Evolutionary conservation across 2,888 invertebrate species (phyloP).

Genomic region (Dione juno): DNA sequence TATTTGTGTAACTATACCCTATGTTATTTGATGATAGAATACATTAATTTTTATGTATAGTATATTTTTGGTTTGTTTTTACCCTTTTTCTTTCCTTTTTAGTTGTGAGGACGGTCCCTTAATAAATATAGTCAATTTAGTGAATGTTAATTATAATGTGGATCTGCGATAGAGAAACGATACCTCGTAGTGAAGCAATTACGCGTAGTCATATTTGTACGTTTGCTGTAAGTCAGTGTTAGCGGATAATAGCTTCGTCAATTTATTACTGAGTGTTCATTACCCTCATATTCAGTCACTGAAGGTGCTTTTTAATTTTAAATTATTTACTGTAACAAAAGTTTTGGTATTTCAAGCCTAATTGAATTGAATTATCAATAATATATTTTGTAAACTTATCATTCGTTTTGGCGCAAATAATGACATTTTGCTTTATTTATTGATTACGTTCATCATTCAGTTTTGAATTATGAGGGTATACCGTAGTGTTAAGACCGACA

Average conservation of each 20-base stretch:
- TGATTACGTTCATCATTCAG: not conserved
- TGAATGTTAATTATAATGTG: constrained; percentile 39
- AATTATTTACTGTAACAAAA: not conserved
- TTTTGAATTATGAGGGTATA: constrained; percentile 4
- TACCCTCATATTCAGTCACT: not conserved
- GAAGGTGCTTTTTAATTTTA: not conserved
- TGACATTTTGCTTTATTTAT: not conserved
- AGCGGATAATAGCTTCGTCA: constrained; percentile 54
- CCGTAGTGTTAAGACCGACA: constrained; percentile 3
- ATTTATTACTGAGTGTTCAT: constrained; percentile 11
- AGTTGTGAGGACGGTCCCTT: constrained; percentile 32
- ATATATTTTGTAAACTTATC: not conserved
- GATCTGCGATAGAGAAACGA: constrained; percentile 34
- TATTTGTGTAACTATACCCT: constrained; percentile 82
- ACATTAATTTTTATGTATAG: constrained; percentile 83
- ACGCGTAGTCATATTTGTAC: constrained; percentile 30
- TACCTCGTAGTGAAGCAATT: constrained; percentile 44
- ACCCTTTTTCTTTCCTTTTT: constrained; percentile 57
- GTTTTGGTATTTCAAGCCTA: not conserved
- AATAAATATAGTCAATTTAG: constrained; percentile 46
- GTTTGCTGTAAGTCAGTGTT: constrained; percentile 54
- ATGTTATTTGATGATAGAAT: constrained; percentile 83
- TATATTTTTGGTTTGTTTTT: constrained; percentile 73
- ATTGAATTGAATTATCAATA: not conserved
- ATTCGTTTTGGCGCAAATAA: not conserved